Conservation (phyloP, 2,888 invertebrate species). For the Schizotus pectinicornis region DNA sequence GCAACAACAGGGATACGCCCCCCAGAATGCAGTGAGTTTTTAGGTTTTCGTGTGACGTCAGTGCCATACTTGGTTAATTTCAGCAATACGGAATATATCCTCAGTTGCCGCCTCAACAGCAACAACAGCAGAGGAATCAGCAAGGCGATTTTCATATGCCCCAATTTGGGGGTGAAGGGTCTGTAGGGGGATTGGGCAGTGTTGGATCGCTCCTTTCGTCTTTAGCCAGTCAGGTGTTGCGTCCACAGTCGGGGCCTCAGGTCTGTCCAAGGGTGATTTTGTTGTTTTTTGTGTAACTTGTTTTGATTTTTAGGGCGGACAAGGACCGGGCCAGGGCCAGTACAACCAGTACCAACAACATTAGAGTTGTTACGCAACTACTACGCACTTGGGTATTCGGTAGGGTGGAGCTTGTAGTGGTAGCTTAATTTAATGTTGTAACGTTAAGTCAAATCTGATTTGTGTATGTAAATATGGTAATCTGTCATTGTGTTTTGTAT, state of each 20-base stretch:
- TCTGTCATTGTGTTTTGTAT: constrained; percentile 1
- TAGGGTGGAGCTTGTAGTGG: neutral
- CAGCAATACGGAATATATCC: constrained; percentile 49
- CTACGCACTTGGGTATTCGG: neutral
- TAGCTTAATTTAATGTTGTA: too few species aligned
- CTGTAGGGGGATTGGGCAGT: constrained; percentile 53
- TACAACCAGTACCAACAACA: constrained; percentile 10
- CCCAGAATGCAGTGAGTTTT: constrained; percentile 47
- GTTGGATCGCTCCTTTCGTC: constrained; percentile 50
- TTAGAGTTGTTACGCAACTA: neutral
- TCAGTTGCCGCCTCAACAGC: constrained; percentile 39
- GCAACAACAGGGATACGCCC: constrained; percentile 44
- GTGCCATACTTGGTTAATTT: constrained; percentile 7
- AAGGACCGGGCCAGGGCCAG: constrained; percentile 12
- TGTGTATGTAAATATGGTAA: too few species aligned
- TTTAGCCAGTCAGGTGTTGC: constrained; percentile 49
- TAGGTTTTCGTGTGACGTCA: neutral
- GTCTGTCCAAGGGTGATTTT: constrained; percentile 4
- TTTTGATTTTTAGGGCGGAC: constrained; percentile 20
- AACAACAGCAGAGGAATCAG: constrained; percentile 32
- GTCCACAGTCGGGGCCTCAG: constrained; percentile 30
- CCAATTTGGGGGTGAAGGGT: constrained; percentile 44
- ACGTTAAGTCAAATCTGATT: too few species aligned
- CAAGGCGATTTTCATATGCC: constrained; percentile 30
- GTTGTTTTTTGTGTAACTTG: constrained; percentile 1